Evolutionary conservation across 2,888 invertebrate species (phyloP).

Genomic region (Bellardia pandia): DNA sequence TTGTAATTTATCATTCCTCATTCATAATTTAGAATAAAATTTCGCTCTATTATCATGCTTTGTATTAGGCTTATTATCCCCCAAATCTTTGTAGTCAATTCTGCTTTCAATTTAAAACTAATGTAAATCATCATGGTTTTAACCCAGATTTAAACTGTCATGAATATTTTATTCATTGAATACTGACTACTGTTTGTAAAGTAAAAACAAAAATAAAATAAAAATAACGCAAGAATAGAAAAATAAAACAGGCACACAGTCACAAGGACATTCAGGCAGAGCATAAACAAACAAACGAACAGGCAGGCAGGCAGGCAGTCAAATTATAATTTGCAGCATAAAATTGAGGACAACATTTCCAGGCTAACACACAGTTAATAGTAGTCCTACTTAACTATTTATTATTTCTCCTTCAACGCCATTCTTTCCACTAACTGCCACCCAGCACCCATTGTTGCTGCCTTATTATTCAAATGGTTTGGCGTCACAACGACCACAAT

Average conservation of each 20-base stretch:
- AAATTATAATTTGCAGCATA: slow-evolving; percentile 63
- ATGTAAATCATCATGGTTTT: slow-evolving; percentile 66
- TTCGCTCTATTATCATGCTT: neutral
- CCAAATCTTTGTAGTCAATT: slow-evolving; percentile 32
- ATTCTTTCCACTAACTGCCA: slow-evolving; percentile 7
- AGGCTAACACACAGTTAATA: slow-evolving; percentile 62
- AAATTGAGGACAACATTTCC: slow-evolving; percentile 65
- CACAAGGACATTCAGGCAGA: slow-evolving; percentile 51
- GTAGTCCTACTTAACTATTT: slow-evolving; percentile 47
- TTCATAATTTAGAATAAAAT: neutral
- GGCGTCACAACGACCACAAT: slow-evolving; percentile 80
- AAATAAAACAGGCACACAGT: slow-evolving; percentile 46
- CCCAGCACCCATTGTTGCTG: neutral
- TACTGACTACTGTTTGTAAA: neutral
- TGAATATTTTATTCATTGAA: slow-evolving; percentile 67
- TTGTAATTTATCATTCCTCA: neutral
- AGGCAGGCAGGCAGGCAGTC: neutral
- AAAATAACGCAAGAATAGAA: slow-evolving; percentile 13
- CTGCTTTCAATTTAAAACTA: slow-evolving; percentile 31
- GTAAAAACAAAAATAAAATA: neutral
- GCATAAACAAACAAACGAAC: slow-evolving; percentile 27
- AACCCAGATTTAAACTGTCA: slow-evolving; percentile 67
- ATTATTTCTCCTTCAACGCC: slow-evolving; percentile 29
- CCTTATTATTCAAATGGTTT: slow-evolving; percentile 46
- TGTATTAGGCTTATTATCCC: slow-evolving; percentile 20